A percentile compares a stretch with the other conserved stretches of the same genome.
phyloP scores from a whole-genome alignment of 2,888 invertebrate species.

The Polyommatus icarus region DNA sequence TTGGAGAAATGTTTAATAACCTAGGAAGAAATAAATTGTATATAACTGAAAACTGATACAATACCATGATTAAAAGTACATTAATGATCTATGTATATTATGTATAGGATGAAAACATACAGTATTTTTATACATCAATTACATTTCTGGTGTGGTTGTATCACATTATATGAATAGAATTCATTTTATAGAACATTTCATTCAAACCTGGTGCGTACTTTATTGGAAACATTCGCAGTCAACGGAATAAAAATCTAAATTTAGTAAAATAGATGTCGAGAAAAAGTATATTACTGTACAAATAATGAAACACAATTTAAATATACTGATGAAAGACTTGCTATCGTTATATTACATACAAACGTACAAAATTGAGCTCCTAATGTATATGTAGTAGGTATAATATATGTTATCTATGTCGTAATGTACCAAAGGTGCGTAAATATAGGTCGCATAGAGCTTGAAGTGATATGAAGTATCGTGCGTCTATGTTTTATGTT shows the following conservation, averaged over 20 bases:
- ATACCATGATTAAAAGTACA: background rate
- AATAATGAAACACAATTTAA: background rate
- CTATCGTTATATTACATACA: conserved; percentile 30
- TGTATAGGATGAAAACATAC: no score
- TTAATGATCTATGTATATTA: no score
- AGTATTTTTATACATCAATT: background rate
- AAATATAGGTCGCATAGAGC: conserved; percentile 44
- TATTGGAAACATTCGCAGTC: background rate
- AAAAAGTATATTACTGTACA: conserved; percentile 2
- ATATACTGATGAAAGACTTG: background rate
- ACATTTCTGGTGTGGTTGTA: background rate
- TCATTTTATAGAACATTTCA: no score
- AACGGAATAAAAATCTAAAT: background rate
- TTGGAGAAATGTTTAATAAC: background rate
- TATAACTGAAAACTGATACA: background rate
- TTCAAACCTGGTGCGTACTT: no score
- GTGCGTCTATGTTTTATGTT: conserved; percentile 45
- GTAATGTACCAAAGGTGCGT: conserved; percentile 55
- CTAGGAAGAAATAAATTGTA: background rate
- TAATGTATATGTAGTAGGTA: conserved; percentile 32
- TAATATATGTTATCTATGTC: conserved; percentile 44
- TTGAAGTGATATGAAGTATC: conserved; percentile 53
- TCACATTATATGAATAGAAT: no score
- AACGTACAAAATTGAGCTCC: conserved; percentile 38
- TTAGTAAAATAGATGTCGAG: background rate